Evolutionary conservation across 1,140 invertebrate species (phyloP), one percentile per base, ranked within the genome.

Genomic region (Pissodes strobi): DNA sequence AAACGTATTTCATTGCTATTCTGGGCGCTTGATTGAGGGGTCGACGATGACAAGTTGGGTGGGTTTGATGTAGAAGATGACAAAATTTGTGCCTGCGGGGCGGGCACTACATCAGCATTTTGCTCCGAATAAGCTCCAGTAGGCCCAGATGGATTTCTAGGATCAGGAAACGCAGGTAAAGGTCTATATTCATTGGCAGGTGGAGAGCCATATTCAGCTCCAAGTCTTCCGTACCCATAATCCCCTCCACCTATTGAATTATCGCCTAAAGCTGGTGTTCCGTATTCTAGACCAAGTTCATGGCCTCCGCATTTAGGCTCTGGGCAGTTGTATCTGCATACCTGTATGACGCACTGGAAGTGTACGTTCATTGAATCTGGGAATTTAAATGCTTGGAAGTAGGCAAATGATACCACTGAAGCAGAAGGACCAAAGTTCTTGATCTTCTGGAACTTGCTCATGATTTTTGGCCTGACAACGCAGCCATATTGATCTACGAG

Each of bases 341-440:
- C 95, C 76, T 97, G 94, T 67, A 96, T 96, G 12, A 93, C 95
- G 79, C 94, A 96, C 76, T 96, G 93, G 83, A 97, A 96, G 75
- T 96, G 94, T 0, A 97, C 93, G 77, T 96, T 93, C 93, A 96
- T 96, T 0, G 92, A 94, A 74, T 96, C 94, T 0, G 94, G 94
- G 82, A 97, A 96, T 76, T 96, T 96, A 80, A 96, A 97, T 0
- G 94, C 94, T 81, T 93, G 91, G 85, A 96, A 95, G 76, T 95
- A 92, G 0, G 94, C 93, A 70, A 95, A 96, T 0, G 92, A 94
- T 2, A 95, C 80, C 0, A 95, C 93, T 1, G 92, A 94, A 3
- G 94, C 94, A 21, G 91, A 93, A 0, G 92, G 90, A 0, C 94
- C 94, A 65, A 96, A 97, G 82, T 96, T 95, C 81, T 95, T 95